Base-by-base conservation (phyloP, 2,888 invertebrate genomes). In the Palloptera scutellata region DNA sequence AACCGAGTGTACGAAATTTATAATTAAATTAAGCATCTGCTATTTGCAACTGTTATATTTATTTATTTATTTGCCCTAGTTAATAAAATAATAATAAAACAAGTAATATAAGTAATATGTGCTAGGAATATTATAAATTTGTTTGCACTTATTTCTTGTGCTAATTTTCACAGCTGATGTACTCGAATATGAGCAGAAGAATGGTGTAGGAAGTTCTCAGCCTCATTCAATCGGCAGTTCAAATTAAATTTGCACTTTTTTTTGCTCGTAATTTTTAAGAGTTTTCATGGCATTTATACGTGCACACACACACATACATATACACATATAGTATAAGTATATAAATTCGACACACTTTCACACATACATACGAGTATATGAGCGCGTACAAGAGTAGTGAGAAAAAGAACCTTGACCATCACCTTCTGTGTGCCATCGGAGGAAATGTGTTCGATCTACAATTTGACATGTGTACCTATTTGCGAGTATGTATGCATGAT, bases 321-420 rank as follows among this genome's bases (percentile, higher is more conserved):
- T 45, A 45, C 1, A 45, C 13, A 45, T 45, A 45, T 1, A 43
- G 45, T 1, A 43, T 43, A 43, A 12, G 1, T n/a, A n/a, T n/a
- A n/a, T n/a, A 17, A 17, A 43, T 45, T 65, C 43, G 8, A 41
- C 53, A 54, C 54, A 13, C 45, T 53, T 15, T 5, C 11, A 20
- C 13, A 12, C 20, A 11, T 12, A 40, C 45, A 6, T 15, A 20
- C 6, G 41, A 42, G 12, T 13, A 8, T 40, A 17, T 41, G 1
- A 15, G n/a, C 13, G 30, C 20, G 43, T 17, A 61, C 20, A 30
- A 3, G 4, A 40, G 40, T 43, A 17, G 52, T 12, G n/a, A 53
- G 55, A 30, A 30, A 30, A 30, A 30, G 30, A 60, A 68, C 68
- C 68, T 68, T 68, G 68, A 64, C 68, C 68, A 64, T 68, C 68